Evolutionary conservation across 2,797 vertebrate species (phyloP).

Genomic region (Podarcis lilfordi): DNA sequence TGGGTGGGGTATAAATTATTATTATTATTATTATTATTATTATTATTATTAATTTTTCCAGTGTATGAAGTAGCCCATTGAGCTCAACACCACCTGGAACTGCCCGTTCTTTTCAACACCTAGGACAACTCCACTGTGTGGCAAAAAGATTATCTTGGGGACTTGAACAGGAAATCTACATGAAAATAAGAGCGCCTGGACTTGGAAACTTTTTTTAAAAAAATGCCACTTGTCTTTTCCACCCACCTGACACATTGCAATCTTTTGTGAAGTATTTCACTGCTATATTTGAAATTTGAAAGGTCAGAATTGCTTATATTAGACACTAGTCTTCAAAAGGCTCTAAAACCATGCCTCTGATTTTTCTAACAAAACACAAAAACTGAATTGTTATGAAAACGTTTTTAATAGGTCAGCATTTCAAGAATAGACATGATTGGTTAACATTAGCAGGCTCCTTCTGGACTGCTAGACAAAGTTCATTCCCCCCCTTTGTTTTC

Average conservation of each 20-base stretch:
- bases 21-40: too few relatives aligned
- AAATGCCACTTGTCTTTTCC: not conserved
- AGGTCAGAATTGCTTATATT: not conserved
- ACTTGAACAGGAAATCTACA: not conserved
- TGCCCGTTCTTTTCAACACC: not conserved
- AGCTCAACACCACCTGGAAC: not conserved
- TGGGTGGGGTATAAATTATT: too few relatives aligned
- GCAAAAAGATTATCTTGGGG: not conserved
- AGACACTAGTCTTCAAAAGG: constrained; percentile 1
- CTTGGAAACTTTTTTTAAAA: not conserved
- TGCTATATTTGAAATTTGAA: not conserved
- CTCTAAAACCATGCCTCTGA: not conserved
- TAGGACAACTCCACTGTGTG: not conserved
- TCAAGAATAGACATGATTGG: constrained; percentile 1
- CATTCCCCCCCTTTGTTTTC: constrained; percentile 43
- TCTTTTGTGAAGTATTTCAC: not conserved
- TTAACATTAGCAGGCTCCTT: constrained; percentile 19
- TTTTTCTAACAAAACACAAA: constrained; percentile 8
- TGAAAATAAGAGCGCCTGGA: not conserved
- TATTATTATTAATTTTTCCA: too few relatives aligned
- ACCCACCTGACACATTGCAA: not conserved
- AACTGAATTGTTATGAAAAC: constrained; percentile 26
- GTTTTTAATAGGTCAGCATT: constrained; percentile 3
- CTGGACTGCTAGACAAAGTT: constrained; percentile 26
- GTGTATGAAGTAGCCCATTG: not conserved